These are phyloP conservation scores for Phocides pigmalion DNA, from an alignment of 1,140 invertebrate species.

Conservation along the genomic window DNA sequence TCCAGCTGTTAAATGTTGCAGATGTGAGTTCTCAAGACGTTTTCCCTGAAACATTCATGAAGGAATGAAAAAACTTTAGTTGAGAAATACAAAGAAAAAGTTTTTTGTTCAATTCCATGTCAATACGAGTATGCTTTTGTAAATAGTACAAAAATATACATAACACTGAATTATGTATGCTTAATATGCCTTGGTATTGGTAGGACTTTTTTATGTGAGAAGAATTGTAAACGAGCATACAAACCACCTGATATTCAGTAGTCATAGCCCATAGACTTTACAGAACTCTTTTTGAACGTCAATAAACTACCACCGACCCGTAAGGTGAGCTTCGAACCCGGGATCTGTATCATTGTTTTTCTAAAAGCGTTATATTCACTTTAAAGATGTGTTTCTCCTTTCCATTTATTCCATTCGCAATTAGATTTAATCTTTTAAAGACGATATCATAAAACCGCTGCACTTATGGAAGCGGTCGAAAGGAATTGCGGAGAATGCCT, in stretches of 20 bases:
- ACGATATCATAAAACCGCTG: neutral
- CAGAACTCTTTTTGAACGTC: too few relatives aligned
- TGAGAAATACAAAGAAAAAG: neutral
- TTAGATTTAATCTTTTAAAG: neutral
- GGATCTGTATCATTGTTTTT: too few relatives aligned
- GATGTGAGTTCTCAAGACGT: neutral
- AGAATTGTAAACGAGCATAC: too few relatives aligned
- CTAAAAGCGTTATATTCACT: too few relatives aligned
- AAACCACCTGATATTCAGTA: too few relatives aligned
- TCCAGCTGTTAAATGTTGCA: slow-evolving; percentile 1
- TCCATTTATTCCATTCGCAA: neutral
- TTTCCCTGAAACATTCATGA: neutral
- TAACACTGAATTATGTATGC: too few relatives aligned
- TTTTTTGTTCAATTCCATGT: neutral
- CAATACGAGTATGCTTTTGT: neutral
- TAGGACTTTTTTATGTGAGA: too few relatives aligned
- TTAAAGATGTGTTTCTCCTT: neutral
- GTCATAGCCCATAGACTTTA: too few relatives aligned
- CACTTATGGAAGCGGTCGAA: neutral
- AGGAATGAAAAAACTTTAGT: slow-evolving; percentile 1
- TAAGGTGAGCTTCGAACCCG: too few relatives aligned
- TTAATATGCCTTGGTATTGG: too few relatives aligned
- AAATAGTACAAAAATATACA: too few relatives aligned
- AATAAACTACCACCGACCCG: too few relatives aligned
- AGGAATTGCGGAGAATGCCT: neutral